Evolutionary conservation across 2,888 invertebrate species (phyloP).

Genomic region (Pristionchus fissidentatus): DNA sequence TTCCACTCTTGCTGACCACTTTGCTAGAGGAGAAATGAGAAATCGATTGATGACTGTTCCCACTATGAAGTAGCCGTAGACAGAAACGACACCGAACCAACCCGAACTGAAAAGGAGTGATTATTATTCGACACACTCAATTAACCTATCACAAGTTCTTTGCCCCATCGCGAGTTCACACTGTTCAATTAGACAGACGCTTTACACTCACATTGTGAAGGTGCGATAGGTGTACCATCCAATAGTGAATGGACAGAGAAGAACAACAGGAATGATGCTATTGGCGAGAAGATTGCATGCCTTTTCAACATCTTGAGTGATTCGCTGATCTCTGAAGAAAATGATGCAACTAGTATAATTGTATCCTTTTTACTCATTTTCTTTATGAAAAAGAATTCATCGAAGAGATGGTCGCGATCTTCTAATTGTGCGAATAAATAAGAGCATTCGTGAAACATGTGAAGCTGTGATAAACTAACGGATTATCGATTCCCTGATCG

Average conservation of each 20-base stretch:
- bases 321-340: conserved; percentile 79
- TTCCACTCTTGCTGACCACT: conserved; percentile 78
- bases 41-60: conserved; percentile 79
- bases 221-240: conserved; percentile 79
- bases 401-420: too few species aligned
- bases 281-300: conserved; percentile 77
- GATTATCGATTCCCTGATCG: conserved; percentile 78
- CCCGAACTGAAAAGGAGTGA: conserved; percentile 77
- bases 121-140: not conserved
- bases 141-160: too few species aligned
- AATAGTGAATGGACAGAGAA: conserved; percentile 79
- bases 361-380: too few species aligned
- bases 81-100: conserved; percentile 79
- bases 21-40: conserved; percentile 79
- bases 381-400: too few species aligned
- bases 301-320: conserved; percentile 79
- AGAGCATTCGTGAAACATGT: too few species aligned
- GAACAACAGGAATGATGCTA: conserved; percentile 59
- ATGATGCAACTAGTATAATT: too few species aligned
- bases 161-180: not conserved
- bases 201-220: not conserved
- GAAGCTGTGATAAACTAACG: conserved; percentile 77
- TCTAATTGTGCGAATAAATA: too few species aligned
- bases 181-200: not conserved
- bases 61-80: conserved; percentile 79